These are phyloP conservation scores for Syngnathus typhle DNA, from an alignment of 2,113 vertebrate species.

Conservation along the genomic window DNA sequence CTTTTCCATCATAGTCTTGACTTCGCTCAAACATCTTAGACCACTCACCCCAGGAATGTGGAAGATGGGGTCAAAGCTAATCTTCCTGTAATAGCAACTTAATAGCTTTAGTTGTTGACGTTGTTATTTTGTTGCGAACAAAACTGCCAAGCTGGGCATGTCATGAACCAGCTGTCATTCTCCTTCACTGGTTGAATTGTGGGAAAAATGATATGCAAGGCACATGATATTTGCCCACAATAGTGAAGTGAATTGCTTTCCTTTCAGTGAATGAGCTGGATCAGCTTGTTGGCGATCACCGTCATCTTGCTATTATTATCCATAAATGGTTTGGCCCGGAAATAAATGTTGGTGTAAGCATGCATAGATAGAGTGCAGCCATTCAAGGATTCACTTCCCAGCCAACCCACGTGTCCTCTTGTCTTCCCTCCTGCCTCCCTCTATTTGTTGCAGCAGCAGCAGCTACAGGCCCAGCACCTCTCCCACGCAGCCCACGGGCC, in stretches of 20 bases:
- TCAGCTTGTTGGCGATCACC: conserved; percentile 33
- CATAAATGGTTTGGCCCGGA: conserved; percentile 47
- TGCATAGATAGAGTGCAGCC: conserved; percentile 26
- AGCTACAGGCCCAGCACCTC: conserved; percentile 95
- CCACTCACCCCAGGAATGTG: background rate
- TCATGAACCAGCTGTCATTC: background rate
- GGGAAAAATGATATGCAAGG: background rate
- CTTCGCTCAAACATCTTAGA: background rate
- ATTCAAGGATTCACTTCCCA: conserved; percentile 55
- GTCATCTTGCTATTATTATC: conserved; percentile 39
- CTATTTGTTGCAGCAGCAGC: conserved; percentile 84
- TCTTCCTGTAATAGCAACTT: background rate
- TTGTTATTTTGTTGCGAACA: background rate
- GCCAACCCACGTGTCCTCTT: conserved; percentile 68
- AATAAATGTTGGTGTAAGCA: conserved; percentile 28
- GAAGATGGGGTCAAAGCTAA: background rate
- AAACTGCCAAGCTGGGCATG: background rate
- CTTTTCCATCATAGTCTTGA: background rate
- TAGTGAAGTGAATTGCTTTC: conserved; percentile 2
- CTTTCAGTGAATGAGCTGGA: conserved; percentile 22
- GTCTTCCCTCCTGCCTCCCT: conserved; percentile 53
- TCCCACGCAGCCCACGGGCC: conserved; percentile 91
- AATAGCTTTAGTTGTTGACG: background rate
- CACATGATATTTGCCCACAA: background rate
- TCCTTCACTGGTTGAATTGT: background rate